phyloP scores from a whole-genome alignment of 2,797 vertebrate species.

The Tachyglossus aculeatus region DNA sequence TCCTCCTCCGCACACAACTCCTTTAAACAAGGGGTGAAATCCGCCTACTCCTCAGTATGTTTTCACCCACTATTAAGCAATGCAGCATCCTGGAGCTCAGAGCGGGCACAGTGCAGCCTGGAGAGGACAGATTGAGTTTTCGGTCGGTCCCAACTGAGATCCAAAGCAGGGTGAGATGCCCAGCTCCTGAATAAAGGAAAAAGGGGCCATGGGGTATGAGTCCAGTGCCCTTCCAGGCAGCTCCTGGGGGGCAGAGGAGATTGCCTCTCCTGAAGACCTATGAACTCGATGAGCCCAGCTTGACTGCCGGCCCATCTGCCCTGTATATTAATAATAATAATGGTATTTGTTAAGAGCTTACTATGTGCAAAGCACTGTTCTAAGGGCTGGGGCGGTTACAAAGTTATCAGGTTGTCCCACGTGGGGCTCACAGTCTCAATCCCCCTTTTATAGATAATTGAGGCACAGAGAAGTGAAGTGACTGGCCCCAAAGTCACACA shows the following conservation, averaged over 20 bases:
- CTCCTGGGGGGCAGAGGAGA: neutral
- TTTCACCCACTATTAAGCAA: constrained; percentile 7
- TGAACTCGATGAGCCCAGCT: neutral
- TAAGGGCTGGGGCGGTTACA: too few relatives aligned
- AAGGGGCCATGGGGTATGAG: neutral
- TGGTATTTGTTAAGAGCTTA: too few relatives aligned
- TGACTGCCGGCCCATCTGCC: neutral
- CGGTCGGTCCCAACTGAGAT: neutral
- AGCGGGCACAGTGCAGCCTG: constrained; percentile 7
- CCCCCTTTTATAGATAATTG: too few relatives aligned
- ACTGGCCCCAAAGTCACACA: too few relatives aligned
- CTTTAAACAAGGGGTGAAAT: constrained; percentile 24
- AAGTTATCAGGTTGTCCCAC: too few relatives aligned
- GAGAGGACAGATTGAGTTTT: constrained; percentile 2
- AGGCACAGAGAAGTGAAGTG: too few relatives aligned
- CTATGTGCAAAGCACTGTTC: too few relatives aligned
- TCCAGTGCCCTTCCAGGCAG: constrained; percentile 23
- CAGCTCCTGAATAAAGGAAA: constrained; percentile 29
- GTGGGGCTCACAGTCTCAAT: too few relatives aligned
- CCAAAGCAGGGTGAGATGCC: constrained; percentile 15
- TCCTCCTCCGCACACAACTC: constrained; percentile 13
- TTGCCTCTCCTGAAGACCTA: neutral
- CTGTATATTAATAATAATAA: too few relatives aligned
- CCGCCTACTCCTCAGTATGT: neutral
- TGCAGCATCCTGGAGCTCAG: neutral